These are phyloP conservation scores for Atta cephalotes DNA, from an alignment of 1,140 invertebrate genomes.

Conservation along the genomic window DNA sequence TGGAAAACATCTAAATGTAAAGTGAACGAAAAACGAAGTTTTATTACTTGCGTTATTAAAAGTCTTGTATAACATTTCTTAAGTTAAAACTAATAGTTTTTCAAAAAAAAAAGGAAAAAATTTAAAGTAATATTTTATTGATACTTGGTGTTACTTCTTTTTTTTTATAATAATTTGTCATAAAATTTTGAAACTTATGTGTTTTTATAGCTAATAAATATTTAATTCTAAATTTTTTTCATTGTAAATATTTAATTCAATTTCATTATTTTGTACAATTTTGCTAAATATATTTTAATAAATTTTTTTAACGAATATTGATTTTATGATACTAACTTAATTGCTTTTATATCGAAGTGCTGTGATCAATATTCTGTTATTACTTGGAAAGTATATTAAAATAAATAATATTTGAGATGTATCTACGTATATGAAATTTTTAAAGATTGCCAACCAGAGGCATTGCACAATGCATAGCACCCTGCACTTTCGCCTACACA, in stretches of 20 bases:
- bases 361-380: background rate
- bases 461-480: background rate
- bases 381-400: background rate
- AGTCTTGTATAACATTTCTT: background rate
- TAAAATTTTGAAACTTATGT: background rate
- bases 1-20: background rate
- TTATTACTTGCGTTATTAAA: background rate
- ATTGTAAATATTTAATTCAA: background rate
- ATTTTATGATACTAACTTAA: background rate
- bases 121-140: background rate
- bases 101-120: background rate
- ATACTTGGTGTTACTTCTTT: background rate
- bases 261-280: background rate
- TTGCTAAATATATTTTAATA: conserved; percentile 1
- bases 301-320: conserved; percentile 6
- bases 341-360: background rate
- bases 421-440: background rate
- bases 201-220: background rate
- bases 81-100: conserved; percentile 15
- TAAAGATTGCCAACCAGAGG: background rate
- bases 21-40: background rate
- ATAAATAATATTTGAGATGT: background rate
- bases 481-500: background rate
- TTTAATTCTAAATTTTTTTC: too few relatives aligned
- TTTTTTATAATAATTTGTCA: background rate